phyloP scores from a whole-genome alignment of 2,797 vertebrate species.

The Acrossocheilus wenchowensis region DNA sequence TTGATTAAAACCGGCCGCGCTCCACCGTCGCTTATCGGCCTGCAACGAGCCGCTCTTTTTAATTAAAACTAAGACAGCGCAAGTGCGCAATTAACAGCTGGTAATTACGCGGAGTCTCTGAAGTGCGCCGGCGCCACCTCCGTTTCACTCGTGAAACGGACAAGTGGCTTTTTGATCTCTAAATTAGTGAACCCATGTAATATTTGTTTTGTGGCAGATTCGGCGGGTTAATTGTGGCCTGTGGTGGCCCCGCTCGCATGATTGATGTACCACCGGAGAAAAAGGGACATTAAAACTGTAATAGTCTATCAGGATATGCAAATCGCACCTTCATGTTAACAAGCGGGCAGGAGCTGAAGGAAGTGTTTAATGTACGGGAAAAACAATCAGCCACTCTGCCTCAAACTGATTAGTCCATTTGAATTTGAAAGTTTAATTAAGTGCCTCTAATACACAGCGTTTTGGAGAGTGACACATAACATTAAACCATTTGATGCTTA shows the following conservation, averaged over 20 bases:
- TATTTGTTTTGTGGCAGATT: constrained; percentile 98
- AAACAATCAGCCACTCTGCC: constrained; percentile 75
- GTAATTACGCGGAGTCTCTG: constrained; percentile 99
- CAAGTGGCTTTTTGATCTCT: constrained; percentile 99
- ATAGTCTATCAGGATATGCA: constrained; percentile 90
- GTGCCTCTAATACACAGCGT: constrained; percentile 85
- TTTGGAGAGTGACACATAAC: constrained; percentile 86
- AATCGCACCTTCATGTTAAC: constrained; percentile 92
- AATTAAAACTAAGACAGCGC: constrained; percentile 99
- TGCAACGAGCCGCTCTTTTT: constrained; percentile 97
- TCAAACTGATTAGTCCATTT: constrained; percentile 80
- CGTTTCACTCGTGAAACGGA: constrained; percentile 99
- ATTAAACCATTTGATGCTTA: constrained; percentile 88
- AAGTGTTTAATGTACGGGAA: constrained; percentile 77
- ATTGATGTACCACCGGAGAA: constrained; percentile 88
- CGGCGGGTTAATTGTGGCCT: constrained; percentile 96
- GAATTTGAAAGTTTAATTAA: constrained; percentile 91
- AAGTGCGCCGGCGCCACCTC: constrained; percentile 95
- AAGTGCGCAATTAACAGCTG: constrained; percentile 99
- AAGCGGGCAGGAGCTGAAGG: constrained; percentile 69
- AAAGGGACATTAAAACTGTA: constrained; percentile 83
- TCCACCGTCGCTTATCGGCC: constrained; percentile 95
- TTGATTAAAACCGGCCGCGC: constrained; percentile 95
- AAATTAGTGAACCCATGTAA: constrained; percentile 99
- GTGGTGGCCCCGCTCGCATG: constrained; percentile 88